Conservation (phyloP, 2,797 vertebrate species). For the Eulemur coronatus region DNA sequence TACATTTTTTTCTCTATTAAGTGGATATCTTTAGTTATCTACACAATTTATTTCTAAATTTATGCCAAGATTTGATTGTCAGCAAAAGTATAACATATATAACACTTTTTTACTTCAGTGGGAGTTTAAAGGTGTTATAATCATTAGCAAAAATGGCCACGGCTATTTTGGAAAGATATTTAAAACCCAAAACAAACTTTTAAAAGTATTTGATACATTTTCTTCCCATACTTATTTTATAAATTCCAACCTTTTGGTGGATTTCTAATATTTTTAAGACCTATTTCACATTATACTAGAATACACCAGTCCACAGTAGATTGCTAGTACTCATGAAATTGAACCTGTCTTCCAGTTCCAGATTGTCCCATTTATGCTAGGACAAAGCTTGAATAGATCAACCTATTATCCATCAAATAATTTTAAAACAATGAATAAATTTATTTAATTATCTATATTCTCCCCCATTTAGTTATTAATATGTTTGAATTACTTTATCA, state of each 20-base stretch:
- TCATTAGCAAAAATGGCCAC: not conserved
- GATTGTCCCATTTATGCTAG: not conserved
- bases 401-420: not conserved
- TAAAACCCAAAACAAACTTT: conserved; percentile 22
- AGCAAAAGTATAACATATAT: not conserved
- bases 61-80: conserved; percentile 3
- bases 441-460: not conserved
- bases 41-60: conserved; percentile 44
- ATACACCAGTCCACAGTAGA: not conserved
- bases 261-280: not conserved
- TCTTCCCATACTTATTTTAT: not conserved
- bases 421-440: conserved; percentile 12
- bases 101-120: not conserved
- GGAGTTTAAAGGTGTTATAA: not conserved
- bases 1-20: not conserved
- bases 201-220: not conserved
- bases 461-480: not conserved
- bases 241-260: not conserved
- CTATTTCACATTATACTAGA: not conserved
- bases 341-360: not conserved
- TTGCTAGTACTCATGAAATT: not conserved
- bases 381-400: not conserved
- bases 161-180: not conserved
- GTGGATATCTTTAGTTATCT: not conserved
- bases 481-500: conserved; percentile 10